Base-by-base conservation (phyloP, 2,888 invertebrate genomes). In the Hydrotaea diabolus region DNA sequence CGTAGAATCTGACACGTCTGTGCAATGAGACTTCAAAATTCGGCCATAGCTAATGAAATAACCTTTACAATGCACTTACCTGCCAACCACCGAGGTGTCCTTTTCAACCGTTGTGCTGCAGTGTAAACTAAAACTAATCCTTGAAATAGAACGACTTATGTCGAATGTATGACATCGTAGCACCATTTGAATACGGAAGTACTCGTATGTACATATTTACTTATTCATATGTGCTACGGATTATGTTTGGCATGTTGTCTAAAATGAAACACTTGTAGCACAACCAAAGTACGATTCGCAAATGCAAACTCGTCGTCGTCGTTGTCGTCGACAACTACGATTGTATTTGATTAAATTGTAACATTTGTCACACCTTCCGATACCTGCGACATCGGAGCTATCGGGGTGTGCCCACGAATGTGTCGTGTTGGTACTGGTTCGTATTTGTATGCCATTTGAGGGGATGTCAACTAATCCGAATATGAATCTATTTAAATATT, bases 401-500 rank as follows among this genome's bases (percentile, higher is more conserved):
- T 46, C 15, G 8, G 43, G 26, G 13, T 26, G 62, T 31, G 62
- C 15, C 15, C 31, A 62, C 13, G 26, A 15, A 26, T 31, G 31
- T 23, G 31, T 62, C n/a, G 36, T 31, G 31, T 39, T 39, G 39
- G 5, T 8, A 8, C 15, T 13, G n/a, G 62, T 36, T 26, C n/a
- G 21, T 15, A n/a, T 23, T 31, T 62, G 66, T 64, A 36, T 66
- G 39, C 66, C 46, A 69, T 69, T 21, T 46, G 69, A 69, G 8
- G 46, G 21, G 46, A 69, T 69, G 69, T 69, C 69, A 69, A 15
- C 43, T 69, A 46, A 69, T 46, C 69, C 69, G 69, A 43, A 43
- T 39, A 19, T 39, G 69, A 69, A 69, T 69, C 69, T 69, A 43
- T 43, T 39, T 69, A 15, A 69, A 69, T 66, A 59, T 64, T 64